These are phyloP conservation scores for Apomyelois bistriatella DNA, from an alignment of 2,888 invertebrate species.

Conservation along the genomic window DNA sequence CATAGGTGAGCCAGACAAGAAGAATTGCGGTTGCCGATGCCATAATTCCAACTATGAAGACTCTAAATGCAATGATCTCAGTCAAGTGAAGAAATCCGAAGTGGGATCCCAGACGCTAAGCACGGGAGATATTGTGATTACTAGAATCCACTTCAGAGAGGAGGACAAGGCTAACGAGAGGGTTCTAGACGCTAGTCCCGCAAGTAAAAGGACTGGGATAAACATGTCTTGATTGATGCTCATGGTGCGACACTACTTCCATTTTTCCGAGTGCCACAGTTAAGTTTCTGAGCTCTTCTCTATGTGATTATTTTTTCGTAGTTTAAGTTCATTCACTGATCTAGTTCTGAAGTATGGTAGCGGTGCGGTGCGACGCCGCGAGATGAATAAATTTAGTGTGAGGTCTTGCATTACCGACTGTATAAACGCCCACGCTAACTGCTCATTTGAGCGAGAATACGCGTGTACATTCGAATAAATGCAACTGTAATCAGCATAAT, in stretches of 20 bases:
- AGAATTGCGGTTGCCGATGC: slow-evolving; percentile 80
- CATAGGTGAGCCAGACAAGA: slow-evolving; percentile 62
- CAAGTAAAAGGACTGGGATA: slow-evolving; percentile 62
- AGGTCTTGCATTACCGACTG: slow-evolving; percentile 64
- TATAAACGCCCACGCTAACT: slow-evolving; percentile 61
- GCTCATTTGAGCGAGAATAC: slow-evolving; percentile 74
- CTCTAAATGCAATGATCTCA: slow-evolving; percentile 66
- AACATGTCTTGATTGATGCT: slow-evolving; percentile 69
- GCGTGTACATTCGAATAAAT: slow-evolving; percentile 63
- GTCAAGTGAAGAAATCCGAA: slow-evolving; percentile 70
- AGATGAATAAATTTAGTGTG: slow-evolving; percentile 67
- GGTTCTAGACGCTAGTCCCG: slow-evolving; percentile 67
- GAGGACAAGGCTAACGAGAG: slow-evolving; percentile 72
- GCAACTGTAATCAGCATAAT: slow-evolving; percentile 68
- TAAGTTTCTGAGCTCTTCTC: slow-evolving; percentile 57
- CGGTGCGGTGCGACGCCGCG: slow-evolving; percentile 59
- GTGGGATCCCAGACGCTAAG: slow-evolving; percentile 91
- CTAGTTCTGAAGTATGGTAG: slow-evolving; percentile 48
- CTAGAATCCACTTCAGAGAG: slow-evolving; percentile 84
- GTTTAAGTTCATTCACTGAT: slow-evolving; percentile 44
- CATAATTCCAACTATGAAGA: slow-evolving; percentile 68
- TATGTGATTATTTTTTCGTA: slow-evolving; percentile 60
- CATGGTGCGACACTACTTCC: slow-evolving; percentile 45
- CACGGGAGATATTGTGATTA: slow-evolving; percentile 95
- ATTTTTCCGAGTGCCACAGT: slow-evolving; percentile 68